Evolutionary conservation across 2,113 vertebrate genomes (phyloP).

Genomic region (Miniopterus natalensis): DNA sequence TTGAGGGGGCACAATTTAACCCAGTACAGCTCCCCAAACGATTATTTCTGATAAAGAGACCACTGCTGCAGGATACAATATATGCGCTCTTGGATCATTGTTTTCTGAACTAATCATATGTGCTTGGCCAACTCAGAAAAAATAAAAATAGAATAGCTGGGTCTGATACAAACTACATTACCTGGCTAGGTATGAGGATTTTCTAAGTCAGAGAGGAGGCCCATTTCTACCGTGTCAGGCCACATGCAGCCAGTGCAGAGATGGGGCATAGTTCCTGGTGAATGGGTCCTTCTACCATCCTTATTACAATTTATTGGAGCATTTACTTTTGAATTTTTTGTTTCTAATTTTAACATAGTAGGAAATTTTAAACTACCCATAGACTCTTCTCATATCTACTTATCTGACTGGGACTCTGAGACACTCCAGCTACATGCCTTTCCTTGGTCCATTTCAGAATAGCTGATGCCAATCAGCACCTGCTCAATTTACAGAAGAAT

Average conservation of each 20-base stretch:
- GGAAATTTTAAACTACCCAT: background rate
- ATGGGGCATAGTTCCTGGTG: background rate
- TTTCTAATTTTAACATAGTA: background rate
- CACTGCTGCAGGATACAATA: background rate
- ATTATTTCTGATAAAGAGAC: conserved; percentile 8
- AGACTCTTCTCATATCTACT: background rate
- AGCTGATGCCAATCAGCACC: background rate
- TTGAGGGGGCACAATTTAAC: background rate
- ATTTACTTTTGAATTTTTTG: background rate
- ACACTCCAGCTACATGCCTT: background rate
- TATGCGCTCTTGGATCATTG: background rate
- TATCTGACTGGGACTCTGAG: background rate
- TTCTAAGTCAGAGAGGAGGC: background rate
- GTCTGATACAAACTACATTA: background rate
- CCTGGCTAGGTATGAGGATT: background rate
- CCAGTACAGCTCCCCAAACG: background rate
- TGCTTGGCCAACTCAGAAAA: background rate
- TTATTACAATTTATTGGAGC: background rate
- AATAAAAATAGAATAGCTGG: background rate
- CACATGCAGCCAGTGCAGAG: background rate
- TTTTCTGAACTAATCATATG: background rate
- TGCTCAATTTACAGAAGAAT: background rate
- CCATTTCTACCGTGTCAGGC: background rate
- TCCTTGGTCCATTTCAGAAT: background rate
- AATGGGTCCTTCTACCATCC: background rate